Conservation (phyloP, 2,888 invertebrate species). For the Eupithecia abbreviata region DNA sequence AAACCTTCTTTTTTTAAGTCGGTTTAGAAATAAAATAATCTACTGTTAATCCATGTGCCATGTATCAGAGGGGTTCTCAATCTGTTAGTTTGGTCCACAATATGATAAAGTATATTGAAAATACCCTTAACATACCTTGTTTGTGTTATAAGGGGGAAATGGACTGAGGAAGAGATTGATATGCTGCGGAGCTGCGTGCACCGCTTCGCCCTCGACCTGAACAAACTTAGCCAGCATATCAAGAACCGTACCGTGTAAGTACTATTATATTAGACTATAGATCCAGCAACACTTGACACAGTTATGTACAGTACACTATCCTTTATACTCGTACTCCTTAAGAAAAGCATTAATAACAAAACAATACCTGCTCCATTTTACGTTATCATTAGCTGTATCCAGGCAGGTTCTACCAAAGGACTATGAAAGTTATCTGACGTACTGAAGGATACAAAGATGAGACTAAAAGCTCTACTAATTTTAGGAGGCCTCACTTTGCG, state of each 20-base stretch:
- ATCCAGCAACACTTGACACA: conserved; percentile 1
- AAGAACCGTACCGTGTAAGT: conserved; percentile 97
- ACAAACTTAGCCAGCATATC: conserved; percentile 96
- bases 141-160: conserved; percentile 87
- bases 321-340: neutral
- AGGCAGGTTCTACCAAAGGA: neutral
- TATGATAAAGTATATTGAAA: neutral
- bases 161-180: conserved; percentile 98
- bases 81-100: neutral
- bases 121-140: neutral
- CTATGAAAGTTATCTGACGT: neutral
- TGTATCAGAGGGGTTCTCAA: neutral
- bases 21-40: no score
- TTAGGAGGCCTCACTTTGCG: neutral
- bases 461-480: neutral
- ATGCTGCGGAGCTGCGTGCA: conserved; percentile 95
- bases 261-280: neutral
- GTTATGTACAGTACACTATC: neutral
- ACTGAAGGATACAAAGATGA: neutral
- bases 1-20: no score
- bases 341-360: neutral
- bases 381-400: neutral
- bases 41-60: no score
- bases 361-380: neutral
- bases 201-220: conserved; percentile 96